Conservation (phyloP, 2,113 vertebrate genomes). For the Sialia sialis region DNA sequence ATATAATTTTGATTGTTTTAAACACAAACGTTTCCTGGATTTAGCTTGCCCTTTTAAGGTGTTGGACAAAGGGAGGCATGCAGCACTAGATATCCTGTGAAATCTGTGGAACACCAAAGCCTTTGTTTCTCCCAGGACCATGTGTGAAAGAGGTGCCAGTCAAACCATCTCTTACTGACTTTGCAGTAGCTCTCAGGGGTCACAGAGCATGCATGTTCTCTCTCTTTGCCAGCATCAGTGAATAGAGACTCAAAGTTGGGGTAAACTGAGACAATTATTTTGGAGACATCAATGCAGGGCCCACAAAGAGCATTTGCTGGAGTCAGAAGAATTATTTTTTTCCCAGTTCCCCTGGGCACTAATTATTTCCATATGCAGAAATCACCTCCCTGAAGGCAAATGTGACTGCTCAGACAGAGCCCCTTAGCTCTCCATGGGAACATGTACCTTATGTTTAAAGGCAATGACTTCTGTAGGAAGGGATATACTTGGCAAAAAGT, state of each 20-base stretch:
- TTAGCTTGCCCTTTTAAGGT: background rate
- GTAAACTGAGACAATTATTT: background rate
- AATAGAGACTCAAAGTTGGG: background rate
- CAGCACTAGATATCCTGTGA: background rate
- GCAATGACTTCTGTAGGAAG: background rate
- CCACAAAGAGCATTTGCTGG: background rate
- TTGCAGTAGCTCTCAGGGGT: background rate
- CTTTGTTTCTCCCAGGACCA: background rate
- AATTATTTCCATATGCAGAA: background rate
- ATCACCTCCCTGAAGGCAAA: background rate
- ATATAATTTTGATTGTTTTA: background rate
- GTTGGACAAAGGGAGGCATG: background rate
- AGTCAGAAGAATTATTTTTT: background rate
- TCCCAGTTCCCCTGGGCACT: background rate
- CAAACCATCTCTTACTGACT: background rate
- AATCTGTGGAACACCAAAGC: background rate
- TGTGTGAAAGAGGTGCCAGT: background rate
- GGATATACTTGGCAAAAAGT: background rate
- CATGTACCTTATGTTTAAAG: background rate
- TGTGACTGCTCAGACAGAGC: background rate
- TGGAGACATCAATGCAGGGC: background rate
- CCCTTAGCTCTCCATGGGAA: background rate
- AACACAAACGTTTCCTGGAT: background rate
- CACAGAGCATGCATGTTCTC: background rate
- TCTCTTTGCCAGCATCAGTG: background rate